Evolutionary conservation across 2,113 vertebrate species (phyloP), one percentile per base, ranked within the genome.

Genomic region (Tamias sibiricus): DNA sequence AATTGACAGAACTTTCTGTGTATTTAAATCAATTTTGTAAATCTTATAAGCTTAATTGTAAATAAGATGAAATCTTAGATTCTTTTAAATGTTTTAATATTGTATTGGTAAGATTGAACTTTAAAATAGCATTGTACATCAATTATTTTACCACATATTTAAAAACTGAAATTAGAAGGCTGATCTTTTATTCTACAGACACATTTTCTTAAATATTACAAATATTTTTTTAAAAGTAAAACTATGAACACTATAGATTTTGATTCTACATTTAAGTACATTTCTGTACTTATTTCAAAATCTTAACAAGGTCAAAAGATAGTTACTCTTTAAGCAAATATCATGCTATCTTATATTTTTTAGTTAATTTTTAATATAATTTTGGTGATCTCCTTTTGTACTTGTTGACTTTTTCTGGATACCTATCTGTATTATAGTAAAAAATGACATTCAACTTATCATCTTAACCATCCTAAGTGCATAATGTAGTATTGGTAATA

Each of bases 141-240:
- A 91, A 32, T 62, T 91, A 76, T 59, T 35, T 19, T 30, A 77
- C 16, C 52, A 66, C 8, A 57, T 10, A 40, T 57, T 96, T 77
- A 40, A 84, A 91, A 81, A 66, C 44, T 69, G 26, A 81, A 68
- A 90, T 62, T 82, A 82, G 12, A 75, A 90, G 47, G 26, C 35
- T 26, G 35, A 35, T 2, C 2, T 79, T 24, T 54, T 47, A 59
- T n/a, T 83, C 1, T 64, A 79, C 2, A 85, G 20, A 32, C 22
- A n/a, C 2, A 71, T 76, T 69, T 52, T 79, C 35, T n/a, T 74
- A 66, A 83, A 64, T 88, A 85, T 74, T 66, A 47, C 6, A 79
- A 52, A 87, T 69, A 81, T 64, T 32, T 64, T 94, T 40, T 82
- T 64, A 71, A 94, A 94, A 87, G 13, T 37, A 88, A 87, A 91